Percentiles rank a stretch among this genome's conserved stretches.
Evolutionary conservation across 2,797 vertebrate genomes (phyloP).

Genomic region (Silurus aristotelis): DNA sequence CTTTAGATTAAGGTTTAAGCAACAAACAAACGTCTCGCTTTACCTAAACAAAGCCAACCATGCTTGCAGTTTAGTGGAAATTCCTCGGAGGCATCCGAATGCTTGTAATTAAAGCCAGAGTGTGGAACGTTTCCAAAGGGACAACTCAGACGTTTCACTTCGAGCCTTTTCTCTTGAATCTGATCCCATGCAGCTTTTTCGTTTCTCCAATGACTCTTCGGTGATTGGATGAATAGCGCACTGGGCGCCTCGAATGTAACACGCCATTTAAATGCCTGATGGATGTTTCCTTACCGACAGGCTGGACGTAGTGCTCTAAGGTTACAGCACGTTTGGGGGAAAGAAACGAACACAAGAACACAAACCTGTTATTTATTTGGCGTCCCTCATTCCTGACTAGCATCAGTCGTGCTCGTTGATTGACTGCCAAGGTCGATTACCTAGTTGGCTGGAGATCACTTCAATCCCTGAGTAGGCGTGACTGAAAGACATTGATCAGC

Average conservation of each 20-base stretch:
- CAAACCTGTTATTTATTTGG: constrained; percentile 39
- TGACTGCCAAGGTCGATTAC: constrained; percentile 44
- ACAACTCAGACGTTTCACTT: constrained; percentile 13
- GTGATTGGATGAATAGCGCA: background rate
- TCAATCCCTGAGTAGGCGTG: constrained; percentile 34
- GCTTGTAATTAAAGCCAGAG: constrained; percentile 43
- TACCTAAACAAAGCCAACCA: constrained; percentile 8
- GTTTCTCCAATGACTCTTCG: background rate
- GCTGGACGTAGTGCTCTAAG: background rate
- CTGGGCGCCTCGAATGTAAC: constrained; percentile 13
- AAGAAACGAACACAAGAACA: background rate
- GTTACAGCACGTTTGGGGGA: background rate
- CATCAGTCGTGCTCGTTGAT: constrained; percentile 33
- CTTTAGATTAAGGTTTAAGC: too few relatives aligned
- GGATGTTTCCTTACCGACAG: background rate
- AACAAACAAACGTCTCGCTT: constrained; percentile 27
- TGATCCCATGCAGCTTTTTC: background rate
- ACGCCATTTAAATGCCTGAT: constrained; percentile 15
- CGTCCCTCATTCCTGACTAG: constrained; percentile 32
- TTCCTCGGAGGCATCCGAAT: constrained; percentile 39
- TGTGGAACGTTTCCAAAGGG: constrained; percentile 39
- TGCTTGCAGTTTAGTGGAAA: constrained; percentile 39
- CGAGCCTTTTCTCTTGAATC: constrained; percentile 5
- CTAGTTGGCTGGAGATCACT: constrained; percentile 37
- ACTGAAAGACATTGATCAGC: constrained; percentile 47